These are phyloP conservation scores for Tragelaphus oryx DNA, from an alignment of 2,797 vertebrate genomes.

Conservation along the genomic window DNA sequence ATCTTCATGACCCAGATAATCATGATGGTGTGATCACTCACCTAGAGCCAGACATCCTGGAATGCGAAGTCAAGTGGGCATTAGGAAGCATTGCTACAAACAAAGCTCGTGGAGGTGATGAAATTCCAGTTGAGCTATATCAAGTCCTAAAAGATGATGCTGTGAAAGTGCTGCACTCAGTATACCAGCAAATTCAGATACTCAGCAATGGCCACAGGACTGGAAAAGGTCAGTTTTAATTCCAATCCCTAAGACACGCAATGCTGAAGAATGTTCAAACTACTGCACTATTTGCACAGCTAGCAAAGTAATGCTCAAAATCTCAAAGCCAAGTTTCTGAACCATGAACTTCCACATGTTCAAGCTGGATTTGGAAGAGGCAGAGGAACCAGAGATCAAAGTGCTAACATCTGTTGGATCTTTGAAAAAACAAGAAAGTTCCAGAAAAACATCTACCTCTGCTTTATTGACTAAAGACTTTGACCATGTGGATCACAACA, in stretches of 20 bases:
- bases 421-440: background rate
- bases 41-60: background rate
- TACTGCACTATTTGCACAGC: background rate
- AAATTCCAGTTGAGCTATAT: background rate
- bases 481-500: background rate
- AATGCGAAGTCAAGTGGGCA: background rate
- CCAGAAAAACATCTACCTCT: background rate
- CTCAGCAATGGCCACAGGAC: background rate
- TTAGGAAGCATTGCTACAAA: background rate
- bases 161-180: background rate
- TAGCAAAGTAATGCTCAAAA: background rate
- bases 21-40: background rate
- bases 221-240: background rate
- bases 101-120: background rate
- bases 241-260: background rate
- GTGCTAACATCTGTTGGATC: background rate
- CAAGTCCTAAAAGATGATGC: background rate
- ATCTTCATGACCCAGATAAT: background rate
- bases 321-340: background rate
- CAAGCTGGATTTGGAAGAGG: background rate
- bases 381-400: background rate
- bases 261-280: accelerated
- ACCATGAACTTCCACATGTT: background rate
- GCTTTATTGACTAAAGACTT: background rate
- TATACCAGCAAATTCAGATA: background rate